Percentiles rank a stretch among this genome's conserved stretches.
phyloP scores from a whole-genome alignment of 2,113 vertebrate genomes.

The Corythornis vintsioides region DNA sequence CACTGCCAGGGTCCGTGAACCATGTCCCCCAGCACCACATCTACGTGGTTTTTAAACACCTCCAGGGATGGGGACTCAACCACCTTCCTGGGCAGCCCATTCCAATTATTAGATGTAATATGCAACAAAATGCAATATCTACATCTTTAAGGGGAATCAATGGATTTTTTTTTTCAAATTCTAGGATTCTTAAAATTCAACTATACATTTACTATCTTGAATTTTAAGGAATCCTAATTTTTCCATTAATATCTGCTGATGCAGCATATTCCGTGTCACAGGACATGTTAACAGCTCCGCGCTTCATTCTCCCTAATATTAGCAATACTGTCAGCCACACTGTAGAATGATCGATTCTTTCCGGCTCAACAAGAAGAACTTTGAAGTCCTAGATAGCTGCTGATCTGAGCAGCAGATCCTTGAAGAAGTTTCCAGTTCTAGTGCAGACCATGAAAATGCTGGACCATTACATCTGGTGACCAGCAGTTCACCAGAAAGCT shows the following conservation, averaged over 20 bases:
- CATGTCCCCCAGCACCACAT: too few relatives aligned
- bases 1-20: too few relatives aligned
- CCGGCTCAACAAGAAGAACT: not conserved
- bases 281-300: not conserved
- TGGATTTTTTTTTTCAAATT: not conserved
- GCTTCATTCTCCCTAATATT: not conserved
- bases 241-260: not conserved
- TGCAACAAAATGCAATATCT: not conserved
- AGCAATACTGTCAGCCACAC: not conserved
- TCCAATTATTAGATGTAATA: not conserved
- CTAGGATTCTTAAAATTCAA: not conserved
- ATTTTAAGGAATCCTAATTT: not conserved
- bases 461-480: not conserved
- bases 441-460: not conserved
- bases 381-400: not conserved
- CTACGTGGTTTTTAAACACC: too few relatives aligned
- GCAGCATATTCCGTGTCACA: not conserved
- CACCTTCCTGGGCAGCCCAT: too few relatives aligned
- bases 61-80: too few relatives aligned
- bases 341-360: not conserved
- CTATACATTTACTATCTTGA: fast-evolving
- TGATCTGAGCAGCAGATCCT: not conserved
- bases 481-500: not conserved
- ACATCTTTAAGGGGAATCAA: not conserved
- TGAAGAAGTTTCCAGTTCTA: not conserved